Evolutionary conservation across 1,140 invertebrate species (phyloP).

Genomic region (Bombus polaris): DNA sequence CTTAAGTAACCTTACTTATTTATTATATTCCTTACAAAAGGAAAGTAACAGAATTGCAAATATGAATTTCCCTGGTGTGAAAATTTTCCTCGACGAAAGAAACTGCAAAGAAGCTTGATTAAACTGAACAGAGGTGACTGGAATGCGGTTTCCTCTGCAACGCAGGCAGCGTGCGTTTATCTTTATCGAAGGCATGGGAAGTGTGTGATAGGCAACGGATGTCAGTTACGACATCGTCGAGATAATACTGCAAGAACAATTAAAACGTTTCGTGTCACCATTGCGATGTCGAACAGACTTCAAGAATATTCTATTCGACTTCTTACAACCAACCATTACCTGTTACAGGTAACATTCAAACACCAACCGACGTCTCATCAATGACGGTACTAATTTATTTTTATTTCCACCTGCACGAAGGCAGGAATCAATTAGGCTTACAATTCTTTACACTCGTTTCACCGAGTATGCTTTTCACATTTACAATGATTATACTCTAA

Average conservation of each 20-base stretch:
- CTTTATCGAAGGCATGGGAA: conserved; percentile 50
- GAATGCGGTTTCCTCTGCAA: conserved; percentile 13
- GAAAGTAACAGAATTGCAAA: no score
- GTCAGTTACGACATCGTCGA: conserved; percentile 22
- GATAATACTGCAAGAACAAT: conserved; percentile 14
- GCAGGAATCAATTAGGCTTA: no score
- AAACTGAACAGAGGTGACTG: neutral
- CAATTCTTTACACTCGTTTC: no score
- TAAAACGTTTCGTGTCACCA: neutral
- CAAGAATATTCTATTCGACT: neutral
- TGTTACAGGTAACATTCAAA: no score
- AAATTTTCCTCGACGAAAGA: neutral
- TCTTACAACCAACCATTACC: neutral
- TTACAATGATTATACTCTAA: no score
- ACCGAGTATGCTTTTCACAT: no score
- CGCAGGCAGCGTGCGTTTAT: neutral
- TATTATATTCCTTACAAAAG: no score
- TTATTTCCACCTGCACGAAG: no score
- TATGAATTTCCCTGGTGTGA: neutral
- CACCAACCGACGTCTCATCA: no score
- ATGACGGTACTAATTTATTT: no score
- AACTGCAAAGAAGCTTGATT: neutral
- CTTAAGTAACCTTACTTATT: no score
- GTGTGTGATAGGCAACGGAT: conserved; percentile 27
- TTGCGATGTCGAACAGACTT: neutral